Evolutionary conservation across 2,113 vertebrate genomes (phyloP), one percentile per base, ranked within the genome.

Genomic region (Haemorhous mexicanus): DNA sequence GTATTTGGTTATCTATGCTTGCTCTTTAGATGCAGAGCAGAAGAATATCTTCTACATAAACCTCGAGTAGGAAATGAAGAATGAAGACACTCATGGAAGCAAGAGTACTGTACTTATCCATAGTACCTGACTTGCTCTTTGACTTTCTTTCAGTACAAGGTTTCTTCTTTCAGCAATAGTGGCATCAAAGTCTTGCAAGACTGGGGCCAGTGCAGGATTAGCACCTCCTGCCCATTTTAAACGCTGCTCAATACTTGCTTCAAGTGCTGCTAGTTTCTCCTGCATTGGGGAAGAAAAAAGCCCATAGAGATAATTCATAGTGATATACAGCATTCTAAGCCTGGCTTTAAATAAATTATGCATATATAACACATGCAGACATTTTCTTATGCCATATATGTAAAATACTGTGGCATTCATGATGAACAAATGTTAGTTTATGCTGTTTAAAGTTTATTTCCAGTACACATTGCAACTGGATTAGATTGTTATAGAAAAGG

Each of bases 171-270:
- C 99, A 3, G 98, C 98, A 96, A 99, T 99, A 50, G 99, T 99
- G 95, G 99, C 98, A 98, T 99, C 99, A 97, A 99, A 99, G 98
- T 99, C 99, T 97, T 99, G 99, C 75, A 99, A 97, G 46, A 99
- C 99, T 1, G 99, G 99, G 14, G 99, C 98, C 91, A 99, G 92
- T 0, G 99, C 98, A 20, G 99, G 99, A 96, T 99, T 99, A 56
- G 99, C 99, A 9, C 99, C 99, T 23, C 99, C 99, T 3, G 99
- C 99, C 99, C 99, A 99, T 90, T 99, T 99, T 62, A 99, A 98
- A 84, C 99, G 99, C 94, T 99, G 99, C 94, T 99, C 99, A 58
- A 99, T 99, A 96, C 99, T 99, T 49, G 98, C 98, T 98, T 99
- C 99, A 61, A 99, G 98, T 16, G 98, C 95, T 8, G 98, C 99